Evolutionary conservation across 2,888 invertebrate species (phyloP), one percentile per base, ranked within the genome.

Genomic region (Orthosia incerta): DNA sequence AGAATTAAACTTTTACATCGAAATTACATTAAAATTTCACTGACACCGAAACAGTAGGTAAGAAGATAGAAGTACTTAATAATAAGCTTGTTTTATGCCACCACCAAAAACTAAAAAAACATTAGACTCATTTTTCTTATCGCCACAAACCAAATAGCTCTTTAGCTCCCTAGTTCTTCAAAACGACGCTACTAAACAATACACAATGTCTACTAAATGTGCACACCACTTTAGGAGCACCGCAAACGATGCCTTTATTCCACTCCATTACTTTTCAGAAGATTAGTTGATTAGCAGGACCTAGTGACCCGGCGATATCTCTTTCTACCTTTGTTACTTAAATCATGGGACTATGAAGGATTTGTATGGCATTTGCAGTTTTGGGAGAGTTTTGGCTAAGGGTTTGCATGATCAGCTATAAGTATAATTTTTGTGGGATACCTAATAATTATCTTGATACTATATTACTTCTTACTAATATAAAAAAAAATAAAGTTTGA

Each of bases 251-350:
- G 86, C 88, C 79, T 80, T 84, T 72, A 78, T 90, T 91, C 89
- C 89, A 71, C 82, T 71, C 87, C 89, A 90, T 91, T 90, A 89
- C 88, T 86, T 82, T 71, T 62, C 86, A 84, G 80, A 87, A 86
- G 84, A 84, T 84, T 86, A 84, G 71, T 69, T 84, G 86, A 89
- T 90, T 87, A 91, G 83, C 68, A 74, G 64, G 51, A 72, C 74
- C 78, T 79, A 83, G 81, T 79, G 80, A 81, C 79, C 74, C 82
- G 79, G 57, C 76, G 57, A 69, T 85, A 80, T 85, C 79, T 71
- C n/a, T 70, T 26, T 16, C 13, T 69, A 73, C 75, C 83, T 85
- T 82, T 77, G 71, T 72, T 62, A 55, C 39, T 31, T 5, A 72
- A 84, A 70, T 59, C 70, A 76, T 60, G 66, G 64, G 76, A 55